Base-by-base conservation (phyloP, 1,140 invertebrate genomes). In the Xylocopa sonorina region DNA sequence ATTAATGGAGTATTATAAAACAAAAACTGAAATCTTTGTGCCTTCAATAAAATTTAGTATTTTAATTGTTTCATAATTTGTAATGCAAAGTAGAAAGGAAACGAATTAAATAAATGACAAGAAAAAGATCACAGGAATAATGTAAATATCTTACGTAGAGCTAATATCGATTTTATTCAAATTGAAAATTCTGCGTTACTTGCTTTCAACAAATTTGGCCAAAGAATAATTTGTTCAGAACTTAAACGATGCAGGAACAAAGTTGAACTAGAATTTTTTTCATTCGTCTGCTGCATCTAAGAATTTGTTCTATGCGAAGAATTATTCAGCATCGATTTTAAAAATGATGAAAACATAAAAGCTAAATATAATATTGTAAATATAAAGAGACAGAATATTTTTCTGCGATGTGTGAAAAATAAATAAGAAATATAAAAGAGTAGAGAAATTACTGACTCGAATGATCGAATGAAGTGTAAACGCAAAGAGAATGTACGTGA, bases 211-310 rank as follows among this genome's bases (percentile, higher is more conserved):
- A 29, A 43, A n/a, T 0, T 16, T 58, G 16, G 58, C n/a, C 5
- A 29, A 10, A 9, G 5, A 29, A 21, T 2, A 9, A 53, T 48
- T 16, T 10, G 6, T 48, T 3, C 1, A n/a, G 41, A 32, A 53
- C n/a, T 24, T 55, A 55, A 63, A 63, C 50, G n/a, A 51, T 82
- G 80, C 77, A 76, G 62, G 50, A 53, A 38, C 73, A 69, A 87
- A 74, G 77, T 78, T 48, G 79, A 81, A 79, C 67, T 86, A 89
- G 87, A 89, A 91, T 90, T 91, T 76, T 80, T n/a, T n/a, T n/a
- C n/a, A n/a, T n/a, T n/a, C n/a, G n/a, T n/a, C n/a, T n/a, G n/a
- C n/a, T n/a, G n/a, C n/a, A n/a, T n/a, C n/a, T n/a, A n/a, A n/a
- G n/a, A n/a, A n/a, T n/a, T n/a, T n/a, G n/a, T n/a, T n/a, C n/a